Evolutionary conservation across 1,140 invertebrate species (phyloP).

Genomic region (Saccostrea glomerata): DNA sequence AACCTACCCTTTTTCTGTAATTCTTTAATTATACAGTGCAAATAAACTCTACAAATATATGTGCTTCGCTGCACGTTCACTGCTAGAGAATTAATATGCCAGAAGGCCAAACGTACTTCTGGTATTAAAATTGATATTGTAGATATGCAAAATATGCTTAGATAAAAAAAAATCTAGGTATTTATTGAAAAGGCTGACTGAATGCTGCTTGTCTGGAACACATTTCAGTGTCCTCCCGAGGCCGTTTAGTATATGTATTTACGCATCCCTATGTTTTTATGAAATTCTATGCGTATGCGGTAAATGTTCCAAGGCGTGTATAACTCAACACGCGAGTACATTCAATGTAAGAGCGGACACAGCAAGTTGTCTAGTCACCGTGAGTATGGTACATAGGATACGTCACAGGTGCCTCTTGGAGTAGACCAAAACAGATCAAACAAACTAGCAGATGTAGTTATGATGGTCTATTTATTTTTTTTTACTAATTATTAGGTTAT

Average conservation of each 20-base stretch:
- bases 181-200: not conserved
- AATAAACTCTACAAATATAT: too few relatives aligned
- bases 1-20: not conserved
- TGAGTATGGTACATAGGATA: not conserved
- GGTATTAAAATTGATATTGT: not conserved
- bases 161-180: not conserved
- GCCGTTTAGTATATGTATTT: not conserved
- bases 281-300: not conserved
- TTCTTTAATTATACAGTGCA: not conserved
- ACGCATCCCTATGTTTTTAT: not conserved
- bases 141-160: not conserved
- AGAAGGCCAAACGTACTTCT: not conserved
- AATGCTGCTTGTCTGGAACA: not conserved
- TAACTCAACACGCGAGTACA: not conserved
- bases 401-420: not conserved
- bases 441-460: not conserved
- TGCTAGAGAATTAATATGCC: not conserved
- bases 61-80: not conserved
- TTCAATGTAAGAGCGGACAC: not conserved
- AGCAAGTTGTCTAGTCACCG: not conserved
- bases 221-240: not conserved
- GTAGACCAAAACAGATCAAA: not conserved
- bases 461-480: conserved; percentile 14
- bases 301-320: not conserved
- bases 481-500: not conserved